Evolutionary conservation across 1,140 invertebrate species (phyloP).

Genomic region (Stegodyphus dumicola): DNA sequence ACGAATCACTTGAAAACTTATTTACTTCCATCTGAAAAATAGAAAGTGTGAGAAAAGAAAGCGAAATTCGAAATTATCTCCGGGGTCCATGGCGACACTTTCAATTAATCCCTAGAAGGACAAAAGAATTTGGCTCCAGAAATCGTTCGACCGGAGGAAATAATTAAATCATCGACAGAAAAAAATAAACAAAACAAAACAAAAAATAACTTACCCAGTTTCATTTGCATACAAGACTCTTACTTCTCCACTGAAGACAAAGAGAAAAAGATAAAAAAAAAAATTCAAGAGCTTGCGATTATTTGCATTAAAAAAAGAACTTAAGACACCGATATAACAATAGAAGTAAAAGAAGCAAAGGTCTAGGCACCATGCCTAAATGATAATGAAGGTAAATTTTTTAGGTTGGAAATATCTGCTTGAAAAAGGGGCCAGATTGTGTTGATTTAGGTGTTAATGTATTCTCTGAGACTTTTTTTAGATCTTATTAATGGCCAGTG

Average conservation of each 20-base stretch:
- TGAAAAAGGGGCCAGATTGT: conserved; percentile 25
- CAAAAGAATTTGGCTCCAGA: conserved; percentile 48
- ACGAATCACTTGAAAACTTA: not conserved
- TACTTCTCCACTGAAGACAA: conserved; percentile 5
- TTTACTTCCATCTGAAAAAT: not conserved
- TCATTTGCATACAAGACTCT: conserved; percentile 51
- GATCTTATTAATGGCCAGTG: conserved; percentile 46
- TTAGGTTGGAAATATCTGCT: conserved; percentile 23
- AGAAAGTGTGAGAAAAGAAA: conserved; percentile 2
- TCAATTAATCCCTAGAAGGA: conserved; percentile 45
- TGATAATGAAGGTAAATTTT: conserved; percentile 49
- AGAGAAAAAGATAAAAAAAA: conserved; percentile 14
- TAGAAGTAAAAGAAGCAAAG: conserved; percentile 35
- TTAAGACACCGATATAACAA: conserved; percentile 57
- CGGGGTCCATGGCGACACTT: conserved; percentile 42
- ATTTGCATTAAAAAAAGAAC: conserved; percentile 55
- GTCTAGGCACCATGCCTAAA: conserved; percentile 19
- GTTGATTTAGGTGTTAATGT: conserved; percentile 57
- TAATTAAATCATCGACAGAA: conserved; percentile 52
- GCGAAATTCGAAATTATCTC: conserved; percentile 48
- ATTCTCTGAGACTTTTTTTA: conserved; percentile 39
- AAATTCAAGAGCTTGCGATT: conserved; percentile 10
- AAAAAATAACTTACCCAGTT: conserved; percentile 9
- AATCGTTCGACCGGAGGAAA: conserved; percentile 33
- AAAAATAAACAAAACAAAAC: not conserved